Conservation (phyloP, 2,113 vertebrate species). For the Thinocorus orbignyianus region DNA sequence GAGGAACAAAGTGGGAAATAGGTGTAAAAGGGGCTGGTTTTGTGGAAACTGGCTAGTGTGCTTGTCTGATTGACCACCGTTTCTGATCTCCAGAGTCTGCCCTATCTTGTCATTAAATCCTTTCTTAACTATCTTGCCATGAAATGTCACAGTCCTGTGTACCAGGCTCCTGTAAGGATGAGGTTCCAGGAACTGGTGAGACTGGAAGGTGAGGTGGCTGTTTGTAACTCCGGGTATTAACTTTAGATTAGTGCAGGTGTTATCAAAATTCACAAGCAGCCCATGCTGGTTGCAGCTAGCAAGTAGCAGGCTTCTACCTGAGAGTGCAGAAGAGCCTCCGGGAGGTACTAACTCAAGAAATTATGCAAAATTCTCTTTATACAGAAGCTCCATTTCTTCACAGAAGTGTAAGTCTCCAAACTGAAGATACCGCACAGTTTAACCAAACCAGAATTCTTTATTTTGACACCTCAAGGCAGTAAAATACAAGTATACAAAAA, state of each 20-base stretch:
- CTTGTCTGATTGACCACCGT: background rate
- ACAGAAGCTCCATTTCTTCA: background rate
- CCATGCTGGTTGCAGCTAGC: background rate
- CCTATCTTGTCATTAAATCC: background rate
- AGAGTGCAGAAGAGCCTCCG: background rate
- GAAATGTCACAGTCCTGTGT: background rate
- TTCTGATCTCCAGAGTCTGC: background rate
- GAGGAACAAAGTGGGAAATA: background rate
- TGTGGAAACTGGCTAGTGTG: background rate
- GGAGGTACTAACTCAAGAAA: background rate
- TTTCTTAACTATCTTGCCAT: background rate
- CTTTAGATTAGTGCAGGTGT: background rate
- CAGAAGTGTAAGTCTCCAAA: background rate
- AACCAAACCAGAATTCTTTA: conserved; percentile 66
- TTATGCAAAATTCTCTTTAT: background rate
- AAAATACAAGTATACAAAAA: conserved; percentile 57
- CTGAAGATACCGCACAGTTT: background rate
- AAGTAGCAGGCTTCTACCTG: background rate
- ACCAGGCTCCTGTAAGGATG: background rate
- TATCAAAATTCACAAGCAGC: background rate
- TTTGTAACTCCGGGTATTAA: too few relatives aligned
- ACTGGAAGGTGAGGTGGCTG: background rate
- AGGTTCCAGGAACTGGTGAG: background rate
- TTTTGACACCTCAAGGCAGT: conserved; percentile 67
- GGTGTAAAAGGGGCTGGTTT: background rate